phyloP scores from a whole-genome alignment of 2,888 invertebrate species.

The Tromatobia lineatoria region DNA sequence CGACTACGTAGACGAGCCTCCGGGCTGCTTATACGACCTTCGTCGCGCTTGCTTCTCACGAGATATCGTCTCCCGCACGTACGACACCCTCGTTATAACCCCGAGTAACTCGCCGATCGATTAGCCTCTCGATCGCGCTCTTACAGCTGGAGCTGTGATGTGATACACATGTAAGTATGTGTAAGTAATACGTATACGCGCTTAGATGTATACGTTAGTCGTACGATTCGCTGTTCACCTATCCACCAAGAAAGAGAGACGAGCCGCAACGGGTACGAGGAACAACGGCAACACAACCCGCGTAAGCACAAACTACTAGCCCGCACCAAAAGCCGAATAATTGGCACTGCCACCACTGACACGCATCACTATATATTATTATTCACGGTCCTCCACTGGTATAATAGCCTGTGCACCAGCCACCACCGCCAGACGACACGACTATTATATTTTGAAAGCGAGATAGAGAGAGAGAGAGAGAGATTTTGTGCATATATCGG shows the following conservation, averaged over 20 bases:
- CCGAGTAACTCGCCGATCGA: constrained; percentile 32
- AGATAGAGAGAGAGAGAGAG: neutral
- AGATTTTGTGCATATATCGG: neutral
- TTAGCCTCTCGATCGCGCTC: constrained; percentile 19
- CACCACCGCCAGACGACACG: constrained; percentile 7
- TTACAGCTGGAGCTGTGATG: constrained; percentile 19
- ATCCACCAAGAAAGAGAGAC: constrained; percentile 16
- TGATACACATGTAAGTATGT: neutral
- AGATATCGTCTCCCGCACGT: constrained; percentile 39
- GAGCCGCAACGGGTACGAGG: neutral
- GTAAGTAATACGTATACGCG: neutral
- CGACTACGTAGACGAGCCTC: constrained; percentile 71
- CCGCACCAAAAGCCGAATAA: constrained; percentile 68
- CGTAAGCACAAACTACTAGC: constrained; percentile 33
- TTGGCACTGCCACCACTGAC: constrained; percentile 69
- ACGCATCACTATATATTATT: constrained; percentile 68
- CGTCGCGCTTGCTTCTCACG: constrained; percentile 19
- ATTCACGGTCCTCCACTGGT: constrained; percentile 35
- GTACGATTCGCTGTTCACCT: constrained; percentile 16
- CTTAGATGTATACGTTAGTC: neutral
- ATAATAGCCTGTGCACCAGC: constrained; percentile 31
- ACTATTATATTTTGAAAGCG: constrained; percentile 7
- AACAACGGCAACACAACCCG: constrained; percentile 29
- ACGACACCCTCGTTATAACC: constrained; percentile 44
- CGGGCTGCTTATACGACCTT: constrained; percentile 26